A percentile compares a stretch with the other conserved stretches of the same genome.
Evolutionary conservation across 1,140 invertebrate species (phyloP).

Genomic region (Neodiprion pinetum): DNA sequence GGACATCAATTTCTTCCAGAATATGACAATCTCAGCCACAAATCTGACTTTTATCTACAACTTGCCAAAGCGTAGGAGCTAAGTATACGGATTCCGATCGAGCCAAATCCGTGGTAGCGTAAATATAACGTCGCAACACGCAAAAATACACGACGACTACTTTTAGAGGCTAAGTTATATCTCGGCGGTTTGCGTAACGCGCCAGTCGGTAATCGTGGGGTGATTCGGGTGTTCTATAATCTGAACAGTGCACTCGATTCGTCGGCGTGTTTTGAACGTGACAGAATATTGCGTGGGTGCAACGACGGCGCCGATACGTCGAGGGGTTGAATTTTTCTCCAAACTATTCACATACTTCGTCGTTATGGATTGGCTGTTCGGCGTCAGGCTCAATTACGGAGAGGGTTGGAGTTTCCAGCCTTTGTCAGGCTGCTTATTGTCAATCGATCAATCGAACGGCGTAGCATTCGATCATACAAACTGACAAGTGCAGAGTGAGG

Average conservation of each 20-base stretch:
- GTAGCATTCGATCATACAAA: neutral
- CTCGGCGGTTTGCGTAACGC: no score
- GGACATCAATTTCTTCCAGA: no score
- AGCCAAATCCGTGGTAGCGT: no score
- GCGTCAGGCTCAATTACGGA: slow-evolving; percentile 4
- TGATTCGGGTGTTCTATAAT: neutral
- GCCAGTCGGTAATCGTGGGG: neutral
- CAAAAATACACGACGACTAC: neutral
- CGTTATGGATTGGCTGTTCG: neutral
- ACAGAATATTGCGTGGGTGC: neutral
- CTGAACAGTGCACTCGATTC: slow-evolving; percentile 3
- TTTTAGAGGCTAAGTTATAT: no score
- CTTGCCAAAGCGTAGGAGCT: no score
- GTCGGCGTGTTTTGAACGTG: slow-evolving; percentile 1
- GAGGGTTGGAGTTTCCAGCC: neutral
- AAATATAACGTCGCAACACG: neutral
- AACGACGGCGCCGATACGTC: no score
- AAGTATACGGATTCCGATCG: no score
- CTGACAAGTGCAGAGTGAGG: neutral
- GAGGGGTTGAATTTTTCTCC: neutral
- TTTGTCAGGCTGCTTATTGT: neutral
- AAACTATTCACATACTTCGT: neutral
- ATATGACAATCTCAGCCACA: no score
- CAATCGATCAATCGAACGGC: neutral
- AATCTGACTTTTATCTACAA: no score